Conservation (phyloP, 2,888 invertebrate species). For the Pelosia muscerda region DNA sequence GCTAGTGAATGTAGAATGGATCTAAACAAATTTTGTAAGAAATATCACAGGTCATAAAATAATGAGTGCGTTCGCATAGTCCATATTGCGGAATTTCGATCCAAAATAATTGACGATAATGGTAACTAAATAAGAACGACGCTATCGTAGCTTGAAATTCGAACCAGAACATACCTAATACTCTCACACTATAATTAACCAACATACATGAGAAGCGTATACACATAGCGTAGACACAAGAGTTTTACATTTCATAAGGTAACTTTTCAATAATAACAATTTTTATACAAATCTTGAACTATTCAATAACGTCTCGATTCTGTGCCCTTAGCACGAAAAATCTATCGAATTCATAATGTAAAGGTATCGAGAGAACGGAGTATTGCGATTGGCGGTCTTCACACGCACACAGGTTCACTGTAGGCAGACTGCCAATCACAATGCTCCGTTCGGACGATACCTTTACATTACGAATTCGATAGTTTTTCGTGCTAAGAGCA, state of each 20-base stretch:
- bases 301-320: too few relatives aligned
- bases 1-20: conserved; percentile 31
- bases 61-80: conserved; percentile 39
- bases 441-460: too few relatives aligned
- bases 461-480: too few relatives aligned
- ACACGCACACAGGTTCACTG: too few relatives aligned
- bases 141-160: conserved; percentile 25
- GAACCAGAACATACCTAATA: conserved; percentile 30
- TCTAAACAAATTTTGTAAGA: conserved; percentile 40
- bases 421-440: too few relatives aligned
- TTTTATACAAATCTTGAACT: conserved; percentile 35
- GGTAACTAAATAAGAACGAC: conserved; percentile 47
- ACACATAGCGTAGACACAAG: conserved; percentile 32
- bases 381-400: too few relatives aligned
- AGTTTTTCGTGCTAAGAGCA: too few relatives aligned
- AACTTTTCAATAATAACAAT: conserved; percentile 53
- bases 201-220: conserved; percentile 44
- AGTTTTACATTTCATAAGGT: conserved; percentile 45
- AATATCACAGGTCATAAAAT: conserved; percentile 52
- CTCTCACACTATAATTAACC: conserved; percentile 46
- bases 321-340: too few relatives aligned
- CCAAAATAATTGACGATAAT: conserved; percentile 33
- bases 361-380: too few relatives aligned
- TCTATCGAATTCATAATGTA: too few relatives aligned
- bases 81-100: conserved; percentile 50